A percentile compares a stretch with the other conserved stretches of the same genome.
These are phyloP conservation scores for Rhinoderma darwinii DNA, from an alignment of 2,113 vertebrate species.

Conservation along the genomic window DNA sequence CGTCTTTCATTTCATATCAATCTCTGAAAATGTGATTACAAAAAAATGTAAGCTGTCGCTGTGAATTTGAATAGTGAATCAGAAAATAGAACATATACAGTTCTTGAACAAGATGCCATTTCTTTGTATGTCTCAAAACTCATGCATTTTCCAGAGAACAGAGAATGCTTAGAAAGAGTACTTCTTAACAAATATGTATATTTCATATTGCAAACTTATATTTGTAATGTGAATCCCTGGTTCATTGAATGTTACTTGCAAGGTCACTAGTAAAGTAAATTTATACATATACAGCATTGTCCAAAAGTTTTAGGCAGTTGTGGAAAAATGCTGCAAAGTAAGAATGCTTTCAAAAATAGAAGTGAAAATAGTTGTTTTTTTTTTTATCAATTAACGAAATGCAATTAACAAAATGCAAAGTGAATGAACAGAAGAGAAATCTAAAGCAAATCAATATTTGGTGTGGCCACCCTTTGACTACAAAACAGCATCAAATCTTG, in stretches of 20 bases:
- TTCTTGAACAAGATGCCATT: constrained; percentile 36
- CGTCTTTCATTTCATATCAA: constrained; percentile 32
- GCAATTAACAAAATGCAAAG: no score
- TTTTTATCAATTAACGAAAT: no score
- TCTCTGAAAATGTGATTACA: constrained; percentile 34
- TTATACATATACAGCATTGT: no score
- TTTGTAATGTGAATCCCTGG: background rate
- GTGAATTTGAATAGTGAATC: constrained; percentile 29
- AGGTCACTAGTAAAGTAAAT: no score
- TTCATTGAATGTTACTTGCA: background rate
- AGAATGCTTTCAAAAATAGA: no score
- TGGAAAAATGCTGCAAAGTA: no score
- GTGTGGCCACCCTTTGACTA: no score
- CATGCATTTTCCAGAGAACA: constrained; percentile 30
- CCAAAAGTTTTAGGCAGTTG: no score
- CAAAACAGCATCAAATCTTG: no score
- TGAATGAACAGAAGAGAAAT: no score
- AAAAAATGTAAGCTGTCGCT: constrained; percentile 25
- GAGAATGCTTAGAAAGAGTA: background rate
- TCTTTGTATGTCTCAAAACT: constrained; percentile 27
- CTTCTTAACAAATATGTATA: constrained; percentile 12
- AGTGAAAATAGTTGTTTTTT: no score
- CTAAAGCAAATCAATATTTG: no score
- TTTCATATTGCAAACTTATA: constrained; percentile 4
- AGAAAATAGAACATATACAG: constrained; percentile 17